These are phyloP conservation scores for Orcinus orca DNA, from an alignment of 2,113 vertebrate genomes.

Conservation along the genomic window DNA sequence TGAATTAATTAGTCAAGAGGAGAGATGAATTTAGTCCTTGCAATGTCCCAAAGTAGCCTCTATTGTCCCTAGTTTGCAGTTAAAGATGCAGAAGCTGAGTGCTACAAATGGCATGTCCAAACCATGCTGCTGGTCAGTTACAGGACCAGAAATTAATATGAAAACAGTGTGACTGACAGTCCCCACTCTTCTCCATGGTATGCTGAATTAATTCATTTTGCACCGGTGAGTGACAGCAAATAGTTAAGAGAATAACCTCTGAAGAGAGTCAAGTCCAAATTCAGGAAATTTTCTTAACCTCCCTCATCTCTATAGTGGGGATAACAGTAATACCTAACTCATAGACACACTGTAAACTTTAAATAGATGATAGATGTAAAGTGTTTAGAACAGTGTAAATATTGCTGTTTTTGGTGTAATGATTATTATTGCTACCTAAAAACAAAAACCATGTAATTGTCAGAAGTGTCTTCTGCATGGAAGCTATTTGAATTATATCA, in stretches of 20 bases:
- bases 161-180: background rate
- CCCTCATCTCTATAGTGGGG: background rate
- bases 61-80: background rate
- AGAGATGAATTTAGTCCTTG: background rate
- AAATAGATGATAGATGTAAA: background rate
- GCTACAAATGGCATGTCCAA: background rate
- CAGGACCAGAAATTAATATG: background rate
- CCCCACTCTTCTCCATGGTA: background rate
- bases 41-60: background rate
- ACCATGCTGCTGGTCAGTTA: background rate
- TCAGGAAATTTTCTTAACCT: background rate
- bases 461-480: background rate
- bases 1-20: background rate
- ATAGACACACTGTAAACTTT: background rate
- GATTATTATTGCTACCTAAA: background rate
- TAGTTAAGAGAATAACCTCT: background rate
- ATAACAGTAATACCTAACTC: background rate
- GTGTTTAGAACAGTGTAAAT: background rate
- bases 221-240: background rate
- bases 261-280: background rate
- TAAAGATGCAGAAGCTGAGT: background rate
- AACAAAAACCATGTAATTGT: background rate
- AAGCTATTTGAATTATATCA: background rate
- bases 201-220: background rate
- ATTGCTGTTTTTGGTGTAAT: background rate